phyloP scores from a whole-genome alignment of 2,888 invertebrate genomes.

The Rhagophthalmus giganteus region DNA sequence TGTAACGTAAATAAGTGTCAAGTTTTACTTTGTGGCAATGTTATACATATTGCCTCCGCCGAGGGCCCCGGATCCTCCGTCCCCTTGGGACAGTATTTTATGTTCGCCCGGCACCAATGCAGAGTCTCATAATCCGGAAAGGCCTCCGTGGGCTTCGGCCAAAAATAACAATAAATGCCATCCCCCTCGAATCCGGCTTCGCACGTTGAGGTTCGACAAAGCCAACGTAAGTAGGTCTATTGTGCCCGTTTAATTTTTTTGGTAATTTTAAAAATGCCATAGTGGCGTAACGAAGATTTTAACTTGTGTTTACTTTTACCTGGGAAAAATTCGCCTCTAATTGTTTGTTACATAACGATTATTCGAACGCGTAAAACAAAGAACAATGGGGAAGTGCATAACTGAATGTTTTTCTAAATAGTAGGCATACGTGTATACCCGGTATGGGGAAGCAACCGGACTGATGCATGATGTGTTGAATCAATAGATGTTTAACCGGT shows the following conservation, averaged over 20 bases:
- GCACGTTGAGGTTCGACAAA: constrained; percentile 31
- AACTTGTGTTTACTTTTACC: background rate
- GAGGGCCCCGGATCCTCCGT: constrained; percentile 56
- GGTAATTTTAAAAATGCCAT: background rate
- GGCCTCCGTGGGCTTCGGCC: constrained; percentile 26
- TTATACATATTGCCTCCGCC: constrained; percentile 59
- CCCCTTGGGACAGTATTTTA: constrained; percentile 57
- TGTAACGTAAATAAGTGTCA: no score
- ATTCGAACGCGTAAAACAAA: constrained; percentile 2
- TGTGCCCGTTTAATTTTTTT: background rate
- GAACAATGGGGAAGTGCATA: constrained; percentile 28
- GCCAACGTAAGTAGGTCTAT: constrained; percentile 30
- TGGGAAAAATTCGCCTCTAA: constrained; percentile 13
- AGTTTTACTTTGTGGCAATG: no score
- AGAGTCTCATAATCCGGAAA: constrained; percentile 27
- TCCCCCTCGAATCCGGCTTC: constrained; percentile 36
- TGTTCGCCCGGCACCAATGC: constrained; percentile 42
- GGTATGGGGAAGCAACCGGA: constrained; percentile 12
- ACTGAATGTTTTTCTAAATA: constrained; percentile 12
- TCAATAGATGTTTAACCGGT: constrained; percentile 38
- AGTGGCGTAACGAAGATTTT: no score
- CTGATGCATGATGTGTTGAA: constrained; percentile 19
- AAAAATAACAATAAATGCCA: constrained; percentile 27
- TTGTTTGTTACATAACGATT: constrained; percentile 12
- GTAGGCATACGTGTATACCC: constrained; percentile 1